Percentiles rank a stretch among this genome's conserved stretches.
Evolutionary conservation across 2,797 vertebrate genomes (phyloP).

Genomic region (Echeneis naucrates): DNA sequence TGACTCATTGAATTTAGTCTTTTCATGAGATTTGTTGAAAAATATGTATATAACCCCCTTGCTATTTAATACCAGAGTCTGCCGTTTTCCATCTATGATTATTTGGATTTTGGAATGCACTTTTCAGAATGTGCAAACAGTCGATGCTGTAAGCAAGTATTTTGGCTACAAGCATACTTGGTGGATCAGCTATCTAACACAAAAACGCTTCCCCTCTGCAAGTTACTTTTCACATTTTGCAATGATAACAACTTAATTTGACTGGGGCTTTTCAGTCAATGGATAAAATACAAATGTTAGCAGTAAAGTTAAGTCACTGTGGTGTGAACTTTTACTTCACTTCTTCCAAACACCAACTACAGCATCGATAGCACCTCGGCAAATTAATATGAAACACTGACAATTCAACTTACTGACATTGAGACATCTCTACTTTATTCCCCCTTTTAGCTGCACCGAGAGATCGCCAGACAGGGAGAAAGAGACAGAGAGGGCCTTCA

Average conservation of each 20-base stretch:
- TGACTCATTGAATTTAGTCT: background rate
- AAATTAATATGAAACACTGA: constrained; percentile 18
- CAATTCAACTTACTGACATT: constrained; percentile 30
- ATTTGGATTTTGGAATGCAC: background rate
- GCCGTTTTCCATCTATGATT: background rate
- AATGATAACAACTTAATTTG: background rate
- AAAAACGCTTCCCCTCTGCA: background rate
- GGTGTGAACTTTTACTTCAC: background rate
- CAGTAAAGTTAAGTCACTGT: background rate
- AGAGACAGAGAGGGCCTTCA: constrained; percentile 65
- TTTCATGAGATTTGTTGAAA: constrained; percentile 4
- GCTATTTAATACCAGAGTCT: background rate
- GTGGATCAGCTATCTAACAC: no score
- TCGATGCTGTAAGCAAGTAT: background rate
- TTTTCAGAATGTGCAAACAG: constrained; percentile 1
- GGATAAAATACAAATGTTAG: background rate
- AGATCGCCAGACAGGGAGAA: constrained; percentile 26
- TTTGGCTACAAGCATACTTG: no score
- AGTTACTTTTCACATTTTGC: background rate
- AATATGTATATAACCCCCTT: background rate
- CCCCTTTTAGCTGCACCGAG: constrained; percentile 25
- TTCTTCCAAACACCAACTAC: background rate
- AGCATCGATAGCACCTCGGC: background rate
- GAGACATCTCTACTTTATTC: constrained; percentile 21
- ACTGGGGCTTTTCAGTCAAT: background rate